Evolutionary conservation across 2,797 vertebrate genomes (phyloP).

Genomic region (Capromys pilorides): DNA sequence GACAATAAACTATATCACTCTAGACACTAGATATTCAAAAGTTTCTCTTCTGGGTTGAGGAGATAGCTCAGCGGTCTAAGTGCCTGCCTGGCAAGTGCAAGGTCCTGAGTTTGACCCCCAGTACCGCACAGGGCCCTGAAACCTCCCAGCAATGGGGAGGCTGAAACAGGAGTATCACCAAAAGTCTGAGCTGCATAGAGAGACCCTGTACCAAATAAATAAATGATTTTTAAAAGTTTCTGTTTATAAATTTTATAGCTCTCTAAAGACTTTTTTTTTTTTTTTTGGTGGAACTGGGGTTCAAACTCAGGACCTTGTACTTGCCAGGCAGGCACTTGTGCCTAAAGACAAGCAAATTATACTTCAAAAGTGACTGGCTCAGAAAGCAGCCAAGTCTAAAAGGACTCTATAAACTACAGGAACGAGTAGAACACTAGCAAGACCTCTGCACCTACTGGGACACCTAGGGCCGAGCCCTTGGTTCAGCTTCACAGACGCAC

Average conservation of each 20-base stretch:
- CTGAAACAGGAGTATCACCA: too few species aligned
- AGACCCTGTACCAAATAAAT: too few species aligned
- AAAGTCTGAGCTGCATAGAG: too few species aligned
- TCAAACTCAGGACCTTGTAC: too few species aligned
- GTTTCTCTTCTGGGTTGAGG: not conserved
- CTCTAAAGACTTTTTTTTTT: constrained; percentile 44
- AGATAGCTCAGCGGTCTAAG: too few species aligned
- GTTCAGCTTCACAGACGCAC: not conserved
- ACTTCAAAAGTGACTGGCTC: constrained; percentile 49
- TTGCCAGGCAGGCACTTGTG: too few species aligned
- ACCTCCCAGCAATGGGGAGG: too few species aligned
- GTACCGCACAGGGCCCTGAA: too few species aligned
- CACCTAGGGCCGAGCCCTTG: not conserved
- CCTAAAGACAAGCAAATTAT: constrained; percentile 38
- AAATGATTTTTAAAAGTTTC: too few species aligned
- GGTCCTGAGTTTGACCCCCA: too few species aligned
- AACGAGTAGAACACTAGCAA: not conserved
- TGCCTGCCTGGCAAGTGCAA: too few species aligned
- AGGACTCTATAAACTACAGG: not conserved
- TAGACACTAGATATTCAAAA: not conserved
- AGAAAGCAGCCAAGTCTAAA: constrained; percentile 35
- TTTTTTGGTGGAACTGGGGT: too few species aligned
- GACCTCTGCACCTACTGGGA: not conserved
- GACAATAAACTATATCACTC: not conserved
- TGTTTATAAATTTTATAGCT: constrained; percentile 12